Base-by-base conservation (phyloP, 2,888 invertebrate genomes). In the Leucophenga maculata region DNA sequence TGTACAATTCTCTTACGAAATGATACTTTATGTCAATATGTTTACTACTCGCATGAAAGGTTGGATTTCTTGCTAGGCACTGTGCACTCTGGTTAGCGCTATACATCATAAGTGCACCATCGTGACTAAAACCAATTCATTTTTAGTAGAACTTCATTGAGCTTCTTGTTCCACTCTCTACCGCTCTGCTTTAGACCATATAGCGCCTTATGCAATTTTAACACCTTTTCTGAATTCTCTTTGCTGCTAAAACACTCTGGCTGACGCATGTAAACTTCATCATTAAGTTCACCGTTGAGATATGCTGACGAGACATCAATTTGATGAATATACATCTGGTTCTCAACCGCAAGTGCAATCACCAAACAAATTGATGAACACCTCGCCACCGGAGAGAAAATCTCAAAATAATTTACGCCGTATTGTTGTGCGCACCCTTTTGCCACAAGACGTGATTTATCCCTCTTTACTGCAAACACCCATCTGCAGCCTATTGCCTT, bases 141-240 rank as follows among this genome's bases (percentile, higher is more conserved):
- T 1, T 69, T 67, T 8, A 65, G 62, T 0, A 80, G 18, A 26
- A 72, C 69, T 1, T 11, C 18, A 20, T 76, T 73, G 3, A 77
- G 65, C 59, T 74, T 76, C 13, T 48, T 48, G 46, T 79, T 76
- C 76, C 78, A 79, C 31, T 78, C 73, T 1, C 78, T 69, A 1
- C 76, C 74, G 13, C 72, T 69, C 50, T 80, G 79, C 57, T 76
- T 78, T 14, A 82, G 65, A 3, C 78, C 78, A 54, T 79, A 78
- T n/a, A n/a, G n/a, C n/a, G n/a, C n/a, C n/a, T n/a, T n/a, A n/a
- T n/a, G n/a, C n/a, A n/a, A n/a, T n/a, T 65, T 74, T 22, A 73
- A 26, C 0, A 75, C 75, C 44, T 20, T 16, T 2, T 62, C n/a
- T 2, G 62, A 44, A 14, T 18, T 18, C 16, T 62, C 44, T 39